Conservation (phyloP, 1,140 invertebrate genomes). For the Ganaspis sp. region DNA sequence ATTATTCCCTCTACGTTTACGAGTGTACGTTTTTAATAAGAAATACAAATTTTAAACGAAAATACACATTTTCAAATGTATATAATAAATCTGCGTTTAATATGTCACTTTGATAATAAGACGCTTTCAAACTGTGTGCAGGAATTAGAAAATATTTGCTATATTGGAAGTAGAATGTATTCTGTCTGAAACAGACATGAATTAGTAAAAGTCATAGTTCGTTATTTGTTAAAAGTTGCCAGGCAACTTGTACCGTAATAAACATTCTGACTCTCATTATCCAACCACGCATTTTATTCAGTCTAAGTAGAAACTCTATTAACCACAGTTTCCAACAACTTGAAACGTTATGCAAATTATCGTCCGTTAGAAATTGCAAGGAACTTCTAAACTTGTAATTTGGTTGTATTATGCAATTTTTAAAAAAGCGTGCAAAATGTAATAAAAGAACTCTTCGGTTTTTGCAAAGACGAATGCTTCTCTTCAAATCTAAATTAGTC, state of each 20-base stretch:
- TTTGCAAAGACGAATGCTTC: too few relatives aligned
- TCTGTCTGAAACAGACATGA: neutral
- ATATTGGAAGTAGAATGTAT: neutral
- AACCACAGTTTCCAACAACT: conserved; percentile 17
- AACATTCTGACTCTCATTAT: neutral
- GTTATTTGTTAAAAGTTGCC: neutral
- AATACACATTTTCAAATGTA: too few relatives aligned
- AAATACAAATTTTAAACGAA: too few relatives aligned
- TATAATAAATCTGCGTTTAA: too few relatives aligned
- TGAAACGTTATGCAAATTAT: conserved; percentile 16
- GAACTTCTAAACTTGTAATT: neutral
- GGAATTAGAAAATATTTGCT: too few relatives aligned
- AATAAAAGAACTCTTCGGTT: too few relatives aligned
- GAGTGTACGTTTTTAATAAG: too few relatives aligned
- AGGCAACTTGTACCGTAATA: neutral
- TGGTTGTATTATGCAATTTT: neutral
- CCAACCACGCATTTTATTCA: conserved; percentile 10
- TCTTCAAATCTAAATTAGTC: too few relatives aligned
- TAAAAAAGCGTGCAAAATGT: neutral
- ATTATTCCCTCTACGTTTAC: too few relatives aligned
- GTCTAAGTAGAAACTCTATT: neutral
- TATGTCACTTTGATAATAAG: too few relatives aligned
- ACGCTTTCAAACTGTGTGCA: too few relatives aligned
- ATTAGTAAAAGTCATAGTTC: neutral
- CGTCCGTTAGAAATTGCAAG: neutral